Evolutionary conservation across 2,113 vertebrate genomes (phyloP), one percentile per base, ranked within the genome.

Genomic region (Cynopterus brachyotis): DNA sequence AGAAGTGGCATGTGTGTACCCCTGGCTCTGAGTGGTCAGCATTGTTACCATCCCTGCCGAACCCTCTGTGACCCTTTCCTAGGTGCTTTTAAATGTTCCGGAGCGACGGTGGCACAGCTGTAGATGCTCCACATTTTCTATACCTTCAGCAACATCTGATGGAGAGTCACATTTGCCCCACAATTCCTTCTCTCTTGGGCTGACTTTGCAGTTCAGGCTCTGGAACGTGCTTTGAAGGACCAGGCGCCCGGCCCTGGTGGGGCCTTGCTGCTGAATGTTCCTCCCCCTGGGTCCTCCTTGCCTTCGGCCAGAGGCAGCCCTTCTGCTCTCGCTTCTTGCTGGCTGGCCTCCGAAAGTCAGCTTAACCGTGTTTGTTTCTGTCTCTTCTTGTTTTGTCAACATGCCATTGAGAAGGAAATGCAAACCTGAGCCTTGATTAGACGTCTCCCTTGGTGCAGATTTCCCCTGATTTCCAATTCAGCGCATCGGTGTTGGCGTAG

Each of bases 321-420:
- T 32, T 4, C 20, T 73, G 59, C 16, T 57, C 69, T 79, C 37
- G 10, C 55, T 28, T 83, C 81, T 37, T 26, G 4, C 79, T 78
- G 79, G 30, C 89, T n/a, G 24, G 50, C 60, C 87, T 96, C 79
- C 0, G 17, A 62, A 57, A 84, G 30, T 53, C 76, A 93, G 80
- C 55, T 85, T 66, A 90, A 26, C 84, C 5, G 0, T 96, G 94
- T 95, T 96, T 96, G 94, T 94, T 92, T 97, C 70, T 81, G 83
- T 97, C 95, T 94, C 75, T 75, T 76, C 89, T 93, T 97, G 76
- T 96, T 97, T 97, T 94, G 94, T 96, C 95, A 97, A 97, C 96
- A 96, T 81, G 83, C 53, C 59, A 26, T 42, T 76, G 80, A 95
- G 78, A 76, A 96, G 79, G 94, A 97, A 90, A 82, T 91, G 96